Base-by-base conservation (phyloP, 2,113 vertebrate species). In the Carassius gibelio region DNA sequence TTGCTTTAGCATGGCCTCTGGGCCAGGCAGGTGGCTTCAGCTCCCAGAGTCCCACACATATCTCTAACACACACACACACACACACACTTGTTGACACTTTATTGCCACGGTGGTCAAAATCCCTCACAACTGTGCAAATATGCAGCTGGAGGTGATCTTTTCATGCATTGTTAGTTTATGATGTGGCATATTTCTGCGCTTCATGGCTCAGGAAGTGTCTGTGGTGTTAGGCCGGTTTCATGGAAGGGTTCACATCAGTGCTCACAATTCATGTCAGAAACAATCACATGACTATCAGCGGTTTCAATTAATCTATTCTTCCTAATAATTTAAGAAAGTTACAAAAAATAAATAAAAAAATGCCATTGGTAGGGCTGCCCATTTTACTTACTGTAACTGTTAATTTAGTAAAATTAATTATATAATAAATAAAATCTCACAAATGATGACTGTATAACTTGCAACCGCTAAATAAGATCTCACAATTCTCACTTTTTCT, bases 11-110 rank as follows among this genome's bases (percentile, higher is more conserved):
- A 3, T 64, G 3, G 62, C 79, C 80, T 83, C 52, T 3, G 55
- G 82, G 62, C 78, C 84, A 69, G 87, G 71, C 61, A 82, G 83
- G 76, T 86, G 75, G 50, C 36, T 69, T 30, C 55, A 61, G 66
- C 74, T 77, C 34, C 66, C 48, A 76, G 48, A 55, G 57, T 86
- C 62, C 75, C 19, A 61, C 45, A 26, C 26, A 52, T 21, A 3
- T 52, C 48, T 36, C 61, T 14, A 42, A 66, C 26, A 19, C 59
- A 52, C 17, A 57, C 30, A 66, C 26, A 19, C 59, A 52, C 17
- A 57, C 30, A 59, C 59, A 78, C 81, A 61, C 57, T 48, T 61
- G 26, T 69, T 52, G 52, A 81, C 59, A 38, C 71, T 87, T 84
- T 34, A 81, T 84, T 75, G 45, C 36, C 69, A 81, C 19, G 50